phyloP scores from a whole-genome alignment of 2,797 vertebrate genomes.

The Zalophus californianus region DNA sequence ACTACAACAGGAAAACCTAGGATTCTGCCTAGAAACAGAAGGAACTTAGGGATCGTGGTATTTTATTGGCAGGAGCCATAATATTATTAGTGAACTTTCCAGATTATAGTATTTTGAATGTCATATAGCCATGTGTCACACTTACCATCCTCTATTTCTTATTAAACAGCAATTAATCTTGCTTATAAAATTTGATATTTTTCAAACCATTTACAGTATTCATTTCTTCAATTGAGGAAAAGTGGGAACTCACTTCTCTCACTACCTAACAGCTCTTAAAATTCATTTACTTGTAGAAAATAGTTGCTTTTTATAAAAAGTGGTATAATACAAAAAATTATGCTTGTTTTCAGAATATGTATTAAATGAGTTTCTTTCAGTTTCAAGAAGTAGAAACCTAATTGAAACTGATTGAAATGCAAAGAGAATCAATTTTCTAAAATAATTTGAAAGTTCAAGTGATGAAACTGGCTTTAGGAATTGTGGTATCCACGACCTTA shows the following conservation, averaged over 20 bases:
- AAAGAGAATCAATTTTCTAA: conserved; percentile 28
- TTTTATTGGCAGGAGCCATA: neutral
- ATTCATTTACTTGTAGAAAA: neutral
- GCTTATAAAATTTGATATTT: neutral
- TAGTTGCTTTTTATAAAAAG: neutral
- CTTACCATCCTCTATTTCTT: neutral
- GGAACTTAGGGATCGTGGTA: neutral
- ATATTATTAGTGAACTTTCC: neutral
- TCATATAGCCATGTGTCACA: neutral
- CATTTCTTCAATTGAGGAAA: conserved; percentile 26
- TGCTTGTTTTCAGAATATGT: neutral
- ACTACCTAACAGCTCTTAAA: conserved; percentile 37
- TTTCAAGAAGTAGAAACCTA: neutral
- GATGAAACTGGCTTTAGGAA: neutral
- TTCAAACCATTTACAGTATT: conserved; percentile 6
- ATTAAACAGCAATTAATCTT: neutral
- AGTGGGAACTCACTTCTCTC: neutral
- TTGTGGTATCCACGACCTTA: neutral
- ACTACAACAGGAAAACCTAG: neutral
- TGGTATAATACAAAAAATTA: neutral
- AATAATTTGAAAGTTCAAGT: neutral
- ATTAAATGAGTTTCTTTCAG: conserved; percentile 27
- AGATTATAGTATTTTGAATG: neutral
- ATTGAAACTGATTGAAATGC: neutral
- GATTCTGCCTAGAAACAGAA: neutral